Base-by-base conservation (phyloP, 2,888 invertebrate species). In the Nomada flava region DNA sequence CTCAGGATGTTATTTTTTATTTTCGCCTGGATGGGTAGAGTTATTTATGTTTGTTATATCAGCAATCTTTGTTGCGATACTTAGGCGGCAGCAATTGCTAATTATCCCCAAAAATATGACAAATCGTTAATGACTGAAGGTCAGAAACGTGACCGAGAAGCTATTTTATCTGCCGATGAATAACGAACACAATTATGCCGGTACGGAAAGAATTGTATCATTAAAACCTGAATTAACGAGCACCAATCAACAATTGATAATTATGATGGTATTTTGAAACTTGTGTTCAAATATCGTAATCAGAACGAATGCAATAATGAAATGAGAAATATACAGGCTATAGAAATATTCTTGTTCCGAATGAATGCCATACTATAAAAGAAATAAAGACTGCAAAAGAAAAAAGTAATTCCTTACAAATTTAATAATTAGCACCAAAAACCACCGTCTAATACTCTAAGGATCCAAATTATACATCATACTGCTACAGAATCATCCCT, bases 1-100 rank as follows among this genome's bases (percentile, higher is more conserved):
- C 76, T 42, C 13, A 44, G 44, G 36, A 42, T 76, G 86, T 82
- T 76, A 86, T 74, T 87, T 84, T 84, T 20, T 76, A 76, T 87
- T 87, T 84, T 73, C 75, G 42, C 36, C 26, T 26, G 63, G 65
- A 59, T 73, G 80, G 75, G 64, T 79, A 82, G 13, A 60, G 59
- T 53, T 82, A 88, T 86, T 88, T 77, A 63, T 87, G 86, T 86
- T 88, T 86, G 81, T 87, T 87, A 88, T 52, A 55, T 57, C 29
- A 52, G 29, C 69, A 44, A 23, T 52, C 75, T 73, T 78, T 80
- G 74, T 79, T 68, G 20, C 55, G 62, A 26, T 23, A 84, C 74
- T 60, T 67, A 9, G 42, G 7, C 36, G 36, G 7, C 7, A 36
- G 36, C 36, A 36, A 36, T 36, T 36, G 36, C 36, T 36, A 36